These are phyloP conservation scores for Verasper variegatus DNA, from an alignment of 2,113 vertebrate genomes.

Conservation along the genomic window DNA sequence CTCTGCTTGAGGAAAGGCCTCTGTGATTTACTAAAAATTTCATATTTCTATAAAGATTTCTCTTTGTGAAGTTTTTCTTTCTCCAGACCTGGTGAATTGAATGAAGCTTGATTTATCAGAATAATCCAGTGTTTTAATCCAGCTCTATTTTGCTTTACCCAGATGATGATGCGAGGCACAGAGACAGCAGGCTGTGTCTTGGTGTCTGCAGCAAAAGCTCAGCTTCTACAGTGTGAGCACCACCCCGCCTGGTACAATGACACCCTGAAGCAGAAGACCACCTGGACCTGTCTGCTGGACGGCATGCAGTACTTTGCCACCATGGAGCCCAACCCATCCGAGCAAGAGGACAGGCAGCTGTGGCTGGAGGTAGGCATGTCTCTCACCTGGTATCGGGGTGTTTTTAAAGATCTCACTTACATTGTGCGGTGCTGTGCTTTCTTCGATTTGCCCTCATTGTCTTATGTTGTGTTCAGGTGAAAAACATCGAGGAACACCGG, in stretches of 20 bases:
- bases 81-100: neutral
- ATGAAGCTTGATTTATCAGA: neutral
- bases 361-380: conserved; percentile 89
- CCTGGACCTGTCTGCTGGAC: conserved; percentile 96
- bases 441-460: neutral
- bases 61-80: neutral
- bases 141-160: neutral
- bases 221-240: conserved; percentile 96
- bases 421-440: too few relatives aligned
- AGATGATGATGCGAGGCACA: conserved; percentile 97
- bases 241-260: conserved; percentile 96
- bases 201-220: conserved; percentile 95
- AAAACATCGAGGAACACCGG: conserved; percentile 97
- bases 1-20: too few relatives aligned
- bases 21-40: too few relatives aligned
- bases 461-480: conserved; percentile 84
- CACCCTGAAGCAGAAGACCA: conserved; percentile 96
- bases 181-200: conserved; percentile 97
- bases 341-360: conserved; percentile 91
- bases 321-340: conserved; percentile 90
- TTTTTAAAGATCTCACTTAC: neutral
- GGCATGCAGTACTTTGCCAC: conserved; percentile 99
- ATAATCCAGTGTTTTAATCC: neutral
- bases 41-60: too few relatives aligned
- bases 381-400: neutral